Conservation (phyloP, 2,113 vertebrate species). For the Neolamprologus fasciatus region DNA sequence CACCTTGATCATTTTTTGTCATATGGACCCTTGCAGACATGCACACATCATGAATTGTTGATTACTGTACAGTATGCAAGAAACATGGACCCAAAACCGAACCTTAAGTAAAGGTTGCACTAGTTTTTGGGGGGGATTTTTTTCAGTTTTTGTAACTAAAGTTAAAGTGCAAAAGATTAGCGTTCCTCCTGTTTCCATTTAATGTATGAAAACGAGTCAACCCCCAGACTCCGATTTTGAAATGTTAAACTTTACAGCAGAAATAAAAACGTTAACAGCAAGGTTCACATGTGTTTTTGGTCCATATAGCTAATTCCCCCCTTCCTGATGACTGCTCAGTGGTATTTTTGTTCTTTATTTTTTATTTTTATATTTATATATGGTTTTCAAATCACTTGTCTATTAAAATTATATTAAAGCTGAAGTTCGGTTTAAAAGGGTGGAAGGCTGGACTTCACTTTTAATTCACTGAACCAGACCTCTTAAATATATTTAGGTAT, state of each 20-base stretch:
- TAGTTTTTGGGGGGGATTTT: fast-evolving
- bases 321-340: neutral
- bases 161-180: neutral
- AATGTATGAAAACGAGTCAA: neutral
- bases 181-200: neutral
- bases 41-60: too few relatives aligned
- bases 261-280: neutral
- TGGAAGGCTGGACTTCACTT: neutral
- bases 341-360: neutral
- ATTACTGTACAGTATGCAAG: too few relatives aligned
- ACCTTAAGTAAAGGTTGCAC: too few relatives aligned
- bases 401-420: neutral
- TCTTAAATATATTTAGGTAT: neutral
- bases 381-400: neutral
- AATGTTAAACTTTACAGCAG: neutral
- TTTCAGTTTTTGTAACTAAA: neutral
- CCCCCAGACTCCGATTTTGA: neutral
- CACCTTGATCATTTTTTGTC: neutral
- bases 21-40: neutral
- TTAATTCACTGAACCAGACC: neutral
- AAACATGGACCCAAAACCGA: too few relatives aligned
- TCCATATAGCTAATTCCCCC: neutral
- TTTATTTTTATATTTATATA: neutral
- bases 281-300: neutral
- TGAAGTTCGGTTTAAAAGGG: neutral